These are phyloP conservation scores for Apogon hyalosoma DNA, from an alignment of 2,797 vertebrate genomes.

Conservation along the genomic window DNA sequence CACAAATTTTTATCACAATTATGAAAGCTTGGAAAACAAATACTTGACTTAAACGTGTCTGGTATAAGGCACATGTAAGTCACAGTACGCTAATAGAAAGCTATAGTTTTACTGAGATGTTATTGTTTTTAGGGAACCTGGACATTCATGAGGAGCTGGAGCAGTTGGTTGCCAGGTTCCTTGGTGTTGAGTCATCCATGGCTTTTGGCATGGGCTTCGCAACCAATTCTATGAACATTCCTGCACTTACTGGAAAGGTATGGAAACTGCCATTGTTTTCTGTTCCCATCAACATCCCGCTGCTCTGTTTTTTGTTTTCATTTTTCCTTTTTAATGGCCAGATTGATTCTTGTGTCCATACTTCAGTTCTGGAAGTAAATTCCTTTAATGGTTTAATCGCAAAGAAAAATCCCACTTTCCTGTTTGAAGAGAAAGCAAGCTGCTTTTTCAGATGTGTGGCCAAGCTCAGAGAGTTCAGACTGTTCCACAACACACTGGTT, in stretches of 20 bases:
- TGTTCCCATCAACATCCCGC: not conserved
- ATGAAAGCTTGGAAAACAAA: not conserved
- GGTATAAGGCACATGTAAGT: not conserved
- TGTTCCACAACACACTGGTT: constrained; percentile 45
- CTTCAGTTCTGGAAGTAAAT: constrained; percentile 1
- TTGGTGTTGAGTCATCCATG: constrained; percentile 96
- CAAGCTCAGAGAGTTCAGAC: constrained; percentile 34
- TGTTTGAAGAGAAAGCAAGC: constrained; percentile 49
- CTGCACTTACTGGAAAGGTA: constrained; percentile 94
- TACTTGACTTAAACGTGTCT: not conserved
- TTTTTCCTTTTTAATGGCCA: not conserved
- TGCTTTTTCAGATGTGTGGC: constrained; percentile 6
- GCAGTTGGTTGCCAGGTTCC: constrained; percentile 89
- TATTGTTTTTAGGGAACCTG: constrained; percentile 87
- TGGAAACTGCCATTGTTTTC: constrained; percentile 42
- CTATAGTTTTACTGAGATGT: constrained; percentile 1
- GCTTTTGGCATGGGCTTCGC: constrained; percentile 97
- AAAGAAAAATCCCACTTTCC: constrained; percentile 35
- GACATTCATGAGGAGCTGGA: constrained; percentile 95
- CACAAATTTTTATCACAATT: no score
- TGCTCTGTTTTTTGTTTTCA: not conserved
- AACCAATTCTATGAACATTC: constrained; percentile 99
- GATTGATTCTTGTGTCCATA: not conserved
- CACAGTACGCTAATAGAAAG: not conserved
- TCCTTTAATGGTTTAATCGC: constrained; percentile 8